These are phyloP conservation scores for Andrena chrysosceles DNA, from an alignment of 2,888 invertebrate genomes.

Conservation along the genomic window DNA sequence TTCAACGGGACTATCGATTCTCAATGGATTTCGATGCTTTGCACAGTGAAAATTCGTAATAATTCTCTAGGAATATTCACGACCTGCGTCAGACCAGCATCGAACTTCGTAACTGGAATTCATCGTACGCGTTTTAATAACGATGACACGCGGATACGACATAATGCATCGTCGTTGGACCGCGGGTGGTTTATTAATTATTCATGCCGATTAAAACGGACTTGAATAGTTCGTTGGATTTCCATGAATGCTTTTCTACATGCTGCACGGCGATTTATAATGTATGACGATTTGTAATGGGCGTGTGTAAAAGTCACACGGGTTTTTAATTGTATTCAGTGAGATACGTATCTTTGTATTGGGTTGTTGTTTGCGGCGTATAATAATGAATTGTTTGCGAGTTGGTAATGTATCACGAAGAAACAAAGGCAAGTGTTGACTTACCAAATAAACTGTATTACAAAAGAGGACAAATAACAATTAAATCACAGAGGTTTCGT, in stretches of 20 bases:
- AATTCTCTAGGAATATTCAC: slow-evolving; percentile 24
- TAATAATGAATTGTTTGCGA: too few species aligned
- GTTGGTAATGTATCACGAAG: too few species aligned
- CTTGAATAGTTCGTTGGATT: slow-evolving; percentile 15
- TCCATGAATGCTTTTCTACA: slow-evolving; percentile 6
- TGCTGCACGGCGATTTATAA: not conserved
- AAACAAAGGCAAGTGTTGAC: too few species aligned
- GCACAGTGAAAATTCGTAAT: slow-evolving; percentile 26
- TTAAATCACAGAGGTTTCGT: too few species aligned
- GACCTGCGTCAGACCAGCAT: slow-evolving; percentile 12
- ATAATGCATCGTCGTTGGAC: slow-evolving; percentile 18
- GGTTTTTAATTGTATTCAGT: not conserved
- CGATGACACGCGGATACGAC: slow-evolving; percentile 15
- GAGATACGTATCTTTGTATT: too few species aligned
- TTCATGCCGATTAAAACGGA: slow-evolving; percentile 41
- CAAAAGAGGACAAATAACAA: too few species aligned
- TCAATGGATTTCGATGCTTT: slow-evolving; percentile 4
- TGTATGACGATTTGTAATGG: not conserved
- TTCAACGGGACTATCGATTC: slow-evolving; percentile 19
- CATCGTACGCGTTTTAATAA: slow-evolving; percentile 46
- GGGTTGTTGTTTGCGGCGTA: too few species aligned
- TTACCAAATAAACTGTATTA: too few species aligned
- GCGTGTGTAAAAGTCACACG: not conserved
- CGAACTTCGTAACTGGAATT: slow-evolving; percentile 20
- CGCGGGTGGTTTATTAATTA: slow-evolving; percentile 36